Conservation (phyloP, 2,888 invertebrate genomes). For the Drepanosiphum platanoidis region DNA sequence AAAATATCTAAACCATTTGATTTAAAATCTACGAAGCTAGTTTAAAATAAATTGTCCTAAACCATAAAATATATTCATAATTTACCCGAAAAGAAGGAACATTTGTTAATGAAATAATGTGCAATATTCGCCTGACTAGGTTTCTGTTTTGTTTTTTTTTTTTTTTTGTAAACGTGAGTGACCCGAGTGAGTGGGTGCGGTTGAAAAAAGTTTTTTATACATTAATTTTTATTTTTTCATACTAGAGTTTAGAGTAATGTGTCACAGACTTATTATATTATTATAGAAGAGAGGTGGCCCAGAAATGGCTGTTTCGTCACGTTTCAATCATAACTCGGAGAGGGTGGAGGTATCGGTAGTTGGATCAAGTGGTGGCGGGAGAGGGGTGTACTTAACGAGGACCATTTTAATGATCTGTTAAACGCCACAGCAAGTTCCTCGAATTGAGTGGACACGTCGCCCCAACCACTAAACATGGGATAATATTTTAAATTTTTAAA, state of each 20-base stretch:
- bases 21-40: too few relatives aligned
- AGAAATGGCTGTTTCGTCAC: slow-evolving; percentile 60
- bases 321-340: slow-evolving; percentile 53
- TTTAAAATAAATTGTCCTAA: too few relatives aligned
- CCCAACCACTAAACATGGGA: slow-evolving; percentile 15
- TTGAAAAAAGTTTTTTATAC: slow-evolving; percentile 45
- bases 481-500: slow-evolving; percentile 29
- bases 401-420: slow-evolving; percentile 62
- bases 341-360: slow-evolving; percentile 37
- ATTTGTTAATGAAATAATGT: slow-evolving; percentile 20
- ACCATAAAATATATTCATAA: background rate
- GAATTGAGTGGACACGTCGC: slow-evolving; percentile 41
- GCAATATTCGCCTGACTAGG: slow-evolving; percentile 52
- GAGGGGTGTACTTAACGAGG: slow-evolving; percentile 47
- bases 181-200: slow-evolving; percentile 53
- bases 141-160: slow-evolving; percentile 30
- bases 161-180: slow-evolving; percentile 32
- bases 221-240: slow-evolving; percentile 38
- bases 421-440: slow-evolving; percentile 52
- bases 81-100: background rate
- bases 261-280: slow-evolving; percentile 50
- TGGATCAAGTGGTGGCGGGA: slow-evolving; percentile 37
- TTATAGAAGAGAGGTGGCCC: slow-evolving; percentile 42
- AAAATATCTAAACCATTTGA: too few relatives aligned
- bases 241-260: slow-evolving; percentile 48